Evolutionary conservation across 2,797 vertebrate species (phyloP).

Genomic region (Chrosomus eos): DNA sequence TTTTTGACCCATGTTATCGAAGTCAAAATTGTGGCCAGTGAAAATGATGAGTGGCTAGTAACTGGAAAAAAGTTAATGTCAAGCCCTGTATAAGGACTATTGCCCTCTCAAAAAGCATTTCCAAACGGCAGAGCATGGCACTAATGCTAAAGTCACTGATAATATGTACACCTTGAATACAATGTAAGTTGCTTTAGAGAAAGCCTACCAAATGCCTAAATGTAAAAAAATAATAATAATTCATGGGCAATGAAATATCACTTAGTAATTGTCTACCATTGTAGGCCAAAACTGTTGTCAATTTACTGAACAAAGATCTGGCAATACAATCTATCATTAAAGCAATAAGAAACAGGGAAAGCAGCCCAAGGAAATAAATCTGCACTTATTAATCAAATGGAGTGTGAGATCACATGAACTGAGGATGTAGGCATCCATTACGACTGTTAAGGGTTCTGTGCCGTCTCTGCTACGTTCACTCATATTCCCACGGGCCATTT

Average conservation of each 20-base stretch:
- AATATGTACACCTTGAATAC: too few relatives aligned
- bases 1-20: too few relatives aligned
- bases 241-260: neutral
- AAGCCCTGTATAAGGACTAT: too few relatives aligned
- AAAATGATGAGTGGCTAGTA: too few relatives aligned
- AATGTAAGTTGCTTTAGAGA: neutral
- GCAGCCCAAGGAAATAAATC: constrained; percentile 36
- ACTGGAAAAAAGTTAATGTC: too few relatives aligned
- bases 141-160: neutral
- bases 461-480: constrained; percentile 32
- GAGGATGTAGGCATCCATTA: constrained; percentile 41
- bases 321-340: constrained; percentile 21
- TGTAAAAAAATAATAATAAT: neutral
- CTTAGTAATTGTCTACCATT: neutral
- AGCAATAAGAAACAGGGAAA: neutral
- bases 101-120: too few relatives aligned
- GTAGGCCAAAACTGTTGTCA: constrained; percentile 2
- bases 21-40: too few relatives aligned
- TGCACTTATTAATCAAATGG: constrained; percentile 33
- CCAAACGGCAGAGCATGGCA: neutral
- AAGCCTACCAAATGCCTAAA: neutral
- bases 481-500: constrained; percentile 31
- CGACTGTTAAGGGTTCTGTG: constrained; percentile 28
- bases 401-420: constrained; percentile 40
- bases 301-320: constrained; percentile 12